A percentile compares a stretch with the other conserved stretches of the same genome.
These are phyloP conservation scores for Coturnix japonica DNA, from an alignment of 2,113 vertebrate species.

Conservation along the genomic window DNA sequence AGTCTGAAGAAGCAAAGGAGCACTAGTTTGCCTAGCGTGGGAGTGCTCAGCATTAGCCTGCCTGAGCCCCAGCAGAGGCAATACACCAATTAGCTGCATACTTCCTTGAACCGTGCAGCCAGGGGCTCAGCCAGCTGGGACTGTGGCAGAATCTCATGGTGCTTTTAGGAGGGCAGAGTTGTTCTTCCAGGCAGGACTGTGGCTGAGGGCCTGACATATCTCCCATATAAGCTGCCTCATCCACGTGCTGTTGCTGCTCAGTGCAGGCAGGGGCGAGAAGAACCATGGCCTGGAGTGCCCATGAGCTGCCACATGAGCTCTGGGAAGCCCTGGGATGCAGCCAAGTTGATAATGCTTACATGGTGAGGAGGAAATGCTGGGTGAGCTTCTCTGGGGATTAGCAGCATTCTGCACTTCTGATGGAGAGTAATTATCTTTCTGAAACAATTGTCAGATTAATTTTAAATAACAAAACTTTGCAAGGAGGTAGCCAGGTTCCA, in stretches of 20 bases:
- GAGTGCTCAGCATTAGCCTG: background rate
- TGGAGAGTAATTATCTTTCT: background rate
- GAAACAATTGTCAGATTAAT: background rate
- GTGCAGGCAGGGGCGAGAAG: accelerated
- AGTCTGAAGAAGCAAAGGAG: background rate
- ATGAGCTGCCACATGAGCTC: accelerated
- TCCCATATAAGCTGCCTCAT: background rate
- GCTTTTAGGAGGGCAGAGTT: background rate
- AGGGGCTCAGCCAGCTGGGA: background rate
- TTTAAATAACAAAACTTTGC: background rate
- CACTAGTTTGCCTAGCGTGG: background rate
- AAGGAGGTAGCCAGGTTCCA: background rate
- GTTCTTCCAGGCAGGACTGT: background rate
- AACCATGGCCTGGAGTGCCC: accelerated
- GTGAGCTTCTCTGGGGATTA: background rate
- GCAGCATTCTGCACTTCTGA: background rate
- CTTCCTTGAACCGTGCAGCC: background rate
- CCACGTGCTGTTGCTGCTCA: background rate
- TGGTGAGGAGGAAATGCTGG: background rate
- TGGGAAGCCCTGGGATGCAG: background rate
- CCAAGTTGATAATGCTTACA: background rate
- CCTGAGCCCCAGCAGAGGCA: background rate
- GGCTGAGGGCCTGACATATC: background rate
- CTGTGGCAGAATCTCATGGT: background rate
- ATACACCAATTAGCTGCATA: background rate